A percentile compares a stretch with the other conserved stretches of the same genome.
phyloP scores from a whole-genome alignment of 2,888 invertebrate genomes.

The Tanypteryx hageni region DNA sequence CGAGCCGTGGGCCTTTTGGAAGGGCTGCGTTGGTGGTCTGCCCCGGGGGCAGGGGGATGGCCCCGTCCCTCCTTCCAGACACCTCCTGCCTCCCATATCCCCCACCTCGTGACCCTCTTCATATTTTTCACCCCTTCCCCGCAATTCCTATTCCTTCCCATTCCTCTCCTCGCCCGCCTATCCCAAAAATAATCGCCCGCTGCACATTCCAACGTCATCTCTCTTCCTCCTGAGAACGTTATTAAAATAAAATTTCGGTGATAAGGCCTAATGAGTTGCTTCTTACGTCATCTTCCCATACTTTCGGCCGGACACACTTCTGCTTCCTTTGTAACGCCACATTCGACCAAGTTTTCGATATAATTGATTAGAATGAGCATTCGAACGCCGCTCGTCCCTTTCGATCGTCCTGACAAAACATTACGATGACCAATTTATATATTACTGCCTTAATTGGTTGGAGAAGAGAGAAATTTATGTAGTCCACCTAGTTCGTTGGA shows the following conservation, averaged over 20 bases:
- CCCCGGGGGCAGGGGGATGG: slow-evolving; percentile 43
- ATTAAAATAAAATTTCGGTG: neutral
- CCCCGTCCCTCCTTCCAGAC: slow-evolving; percentile 8
- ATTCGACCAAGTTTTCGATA: too few relatives aligned
- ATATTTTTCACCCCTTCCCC: slow-evolving; percentile 29
- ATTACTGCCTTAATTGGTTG: too few relatives aligned
- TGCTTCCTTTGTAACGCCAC: neutral
- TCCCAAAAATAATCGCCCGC: neutral
- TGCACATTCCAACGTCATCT: neutral
- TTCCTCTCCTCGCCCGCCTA: neutral
- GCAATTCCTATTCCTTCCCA: slow-evolving; percentile 1
- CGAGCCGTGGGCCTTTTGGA: slow-evolving; percentile 32
- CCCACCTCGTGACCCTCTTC: neutral
- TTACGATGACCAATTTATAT: too few relatives aligned
- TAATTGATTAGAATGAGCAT: too few relatives aligned
- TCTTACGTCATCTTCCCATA: neutral
- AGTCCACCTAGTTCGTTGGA: too few relatives aligned
- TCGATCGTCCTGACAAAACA: too few relatives aligned
- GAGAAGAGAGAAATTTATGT: too few relatives aligned
- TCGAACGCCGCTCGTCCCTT: too few relatives aligned
- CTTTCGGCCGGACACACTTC: neutral
- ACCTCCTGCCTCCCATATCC: neutral
- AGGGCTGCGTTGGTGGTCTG: slow-evolving; percentile 61
- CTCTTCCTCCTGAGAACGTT: neutral
- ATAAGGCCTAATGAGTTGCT: neutral